These are phyloP conservation scores for Eilema griseolum DNA, from an alignment of 2,888 invertebrate species.

Conservation along the genomic window DNA sequence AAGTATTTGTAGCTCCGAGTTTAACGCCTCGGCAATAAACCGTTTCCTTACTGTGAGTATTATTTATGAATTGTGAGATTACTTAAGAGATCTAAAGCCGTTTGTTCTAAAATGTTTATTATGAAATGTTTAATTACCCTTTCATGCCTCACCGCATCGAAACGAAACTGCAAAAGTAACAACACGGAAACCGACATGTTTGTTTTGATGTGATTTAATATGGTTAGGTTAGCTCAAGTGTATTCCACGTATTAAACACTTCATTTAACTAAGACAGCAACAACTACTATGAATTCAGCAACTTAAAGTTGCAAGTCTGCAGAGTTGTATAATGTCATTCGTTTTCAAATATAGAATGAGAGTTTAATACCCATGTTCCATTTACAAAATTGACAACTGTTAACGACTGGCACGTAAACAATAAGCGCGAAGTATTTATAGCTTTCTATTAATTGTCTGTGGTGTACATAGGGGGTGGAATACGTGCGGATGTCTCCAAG, in stretches of 20 bases:
- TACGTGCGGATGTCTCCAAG: constrained; percentile 50
- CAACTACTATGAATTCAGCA: background rate
- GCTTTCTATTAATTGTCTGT: constrained; percentile 45
- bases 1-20: background rate
- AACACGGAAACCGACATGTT: background rate
- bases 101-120: constrained; percentile 1
- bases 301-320: constrained; percentile 5
- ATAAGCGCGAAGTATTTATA: constrained; percentile 40
- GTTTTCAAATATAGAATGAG: too few species aligned
- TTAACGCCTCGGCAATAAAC: constrained; percentile 15
- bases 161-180: background rate
- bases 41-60: constrained; percentile 9
- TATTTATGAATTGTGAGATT: constrained; percentile 12
- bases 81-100: background rate
- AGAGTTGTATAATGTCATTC: background rate
- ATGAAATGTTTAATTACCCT: background rate
- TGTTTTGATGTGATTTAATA: background rate
- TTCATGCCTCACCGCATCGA: constrained; percentile 1
- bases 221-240: background rate
- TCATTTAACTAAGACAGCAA: too few species aligned
- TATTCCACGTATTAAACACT: too few species aligned
- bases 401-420: constrained; percentile 8
- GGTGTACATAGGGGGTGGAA: constrained; percentile 51
- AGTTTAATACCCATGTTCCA: background rate
- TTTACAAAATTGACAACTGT: constrained; percentile 18